These are phyloP conservation scores for Epizoanthus rinbou DNA, from an alignment of 92 coral and sea anemone species.

Conservation along the genomic window DNA sequence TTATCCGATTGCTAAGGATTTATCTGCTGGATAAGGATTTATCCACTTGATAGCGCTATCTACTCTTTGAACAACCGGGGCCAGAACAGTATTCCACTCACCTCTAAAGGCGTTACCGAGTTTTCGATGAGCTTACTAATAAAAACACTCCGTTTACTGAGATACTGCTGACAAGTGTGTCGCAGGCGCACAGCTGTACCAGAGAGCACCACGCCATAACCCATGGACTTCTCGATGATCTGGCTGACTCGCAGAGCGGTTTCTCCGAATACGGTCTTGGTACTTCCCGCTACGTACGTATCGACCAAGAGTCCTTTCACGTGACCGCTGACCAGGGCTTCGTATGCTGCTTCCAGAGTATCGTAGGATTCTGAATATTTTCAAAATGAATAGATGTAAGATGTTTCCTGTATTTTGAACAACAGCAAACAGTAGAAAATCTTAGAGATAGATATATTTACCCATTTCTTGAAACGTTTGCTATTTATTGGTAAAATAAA, in stretches of 20 bases:
- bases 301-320: constrained; percentile 22
- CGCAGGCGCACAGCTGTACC: constrained; percentile 39
- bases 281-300: constrained; percentile 23
- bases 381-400: background rate
- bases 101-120: constrained; percentile 26
- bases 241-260: constrained; percentile 10
- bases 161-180: constrained; percentile 39
- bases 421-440: too few species aligned
- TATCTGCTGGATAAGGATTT: too few species aligned
- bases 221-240: constrained; percentile 21
- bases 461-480: too few species aligned
- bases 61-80: too few species aligned
- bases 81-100: background rate
- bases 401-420: too few species aligned
- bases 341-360: background rate
- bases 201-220: constrained; percentile 30
- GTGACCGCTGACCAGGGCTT: constrained; percentile 29
- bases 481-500: too few species aligned
- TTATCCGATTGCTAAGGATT: too few species aligned
- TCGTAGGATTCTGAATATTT: constrained; percentile 3
- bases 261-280: constrained; percentile 15
- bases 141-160: constrained; percentile 7
- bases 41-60: too few species aligned
- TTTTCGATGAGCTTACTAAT: constrained; percentile 8
- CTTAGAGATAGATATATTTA: too few species aligned